Conservation (phyloP, 1,140 invertebrate species). For the Caenorhabditis tropicalis region DNA sequence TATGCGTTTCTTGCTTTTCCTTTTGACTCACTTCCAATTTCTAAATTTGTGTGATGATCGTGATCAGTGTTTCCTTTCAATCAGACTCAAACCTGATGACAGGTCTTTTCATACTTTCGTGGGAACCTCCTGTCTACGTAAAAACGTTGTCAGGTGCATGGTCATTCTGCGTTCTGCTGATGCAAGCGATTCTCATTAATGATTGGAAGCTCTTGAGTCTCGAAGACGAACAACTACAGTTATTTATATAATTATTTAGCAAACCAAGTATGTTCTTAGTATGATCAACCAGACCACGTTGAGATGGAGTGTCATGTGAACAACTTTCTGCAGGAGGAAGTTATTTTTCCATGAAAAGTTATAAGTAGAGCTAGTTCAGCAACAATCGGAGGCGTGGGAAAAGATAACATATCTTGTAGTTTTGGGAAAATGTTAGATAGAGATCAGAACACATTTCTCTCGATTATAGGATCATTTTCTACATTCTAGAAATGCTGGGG, state of each 20-base stretch:
- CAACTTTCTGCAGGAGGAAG: not conserved
- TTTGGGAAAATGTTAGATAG: not conserved
- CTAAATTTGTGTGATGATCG: not conserved
- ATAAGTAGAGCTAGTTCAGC: not conserved
- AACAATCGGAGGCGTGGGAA: slow-evolving; percentile 25
- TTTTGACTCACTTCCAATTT: too few relatives aligned
- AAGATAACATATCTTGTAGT: not conserved
- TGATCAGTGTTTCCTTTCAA: not conserved
- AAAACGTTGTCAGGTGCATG: not conserved
- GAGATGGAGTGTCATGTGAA: slow-evolving; percentile 10
- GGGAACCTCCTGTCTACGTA: not conserved
- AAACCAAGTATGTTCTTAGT: too few relatives aligned
- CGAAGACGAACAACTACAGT: too few relatives aligned
- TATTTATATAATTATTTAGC: too few relatives aligned
- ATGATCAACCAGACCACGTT: slow-evolving; percentile 48
- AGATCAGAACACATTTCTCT: not conserved
- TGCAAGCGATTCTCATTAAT: slow-evolving; percentile 42
- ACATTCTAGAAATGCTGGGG: not conserved
- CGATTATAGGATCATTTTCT: not conserved
- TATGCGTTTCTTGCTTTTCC: too few relatives aligned
- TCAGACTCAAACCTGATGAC: not conserved
- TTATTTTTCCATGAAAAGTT: not conserved
- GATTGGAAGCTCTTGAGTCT: slow-evolving; percentile 42
- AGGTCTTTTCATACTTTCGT: slow-evolving; percentile 1
- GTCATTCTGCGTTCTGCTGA: slow-evolving; percentile 14